Base-by-base conservation (phyloP, 2,888 invertebrate genomes). In the Hermaeophaga mercurialis region DNA sequence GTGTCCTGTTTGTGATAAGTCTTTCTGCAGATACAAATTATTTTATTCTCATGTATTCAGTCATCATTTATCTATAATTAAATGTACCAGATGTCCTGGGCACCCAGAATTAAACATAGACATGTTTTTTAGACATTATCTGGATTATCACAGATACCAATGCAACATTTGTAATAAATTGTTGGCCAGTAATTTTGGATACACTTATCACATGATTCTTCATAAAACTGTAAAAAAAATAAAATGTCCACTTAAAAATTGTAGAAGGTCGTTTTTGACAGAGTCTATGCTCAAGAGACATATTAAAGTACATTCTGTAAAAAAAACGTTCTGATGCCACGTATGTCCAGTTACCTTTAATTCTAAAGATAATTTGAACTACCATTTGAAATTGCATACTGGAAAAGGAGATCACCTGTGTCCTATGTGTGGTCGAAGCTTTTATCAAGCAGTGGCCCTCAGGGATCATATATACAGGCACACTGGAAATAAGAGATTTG, bases 401-500 rank as follows among this genome's bases (percentile, higher is more conserved):
- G 64, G 62, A 1, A 56, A 58, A 15, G 58, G 45, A 19, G 50
- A 62, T 5, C 56, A 66, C 47, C 22, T 64, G 18, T 66, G 67
- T 46, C 58, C 57, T 1, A 43, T 59, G 15, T 67, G 67, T 31
- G 66, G 66, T 3, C 58, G 54, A 26, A 52, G 58, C 1, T 67
- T 65, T 22, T 60, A 62, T 19, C 65, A 64, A 49, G 24, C 59
- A 1, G 58, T 57, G 9, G 62, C 66, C 52, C 55, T 70, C 1
- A 66, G 63, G 17, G 47, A 61, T 2, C 70, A 70, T 38, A 61
- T 66, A 63, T 67, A 62, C 59, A 39, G 61, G 9, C 68, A 70
- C 34, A 61, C 56, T 9, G 68, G 67, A 1, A 49, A 59, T 4
- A 70, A 68, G 46, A 65, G 60, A 8, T 66, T 67, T 48, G 53